Base-by-base conservation (phyloP, 2,888 invertebrate species). In the Lissocephala sabroskyi region DNA sequence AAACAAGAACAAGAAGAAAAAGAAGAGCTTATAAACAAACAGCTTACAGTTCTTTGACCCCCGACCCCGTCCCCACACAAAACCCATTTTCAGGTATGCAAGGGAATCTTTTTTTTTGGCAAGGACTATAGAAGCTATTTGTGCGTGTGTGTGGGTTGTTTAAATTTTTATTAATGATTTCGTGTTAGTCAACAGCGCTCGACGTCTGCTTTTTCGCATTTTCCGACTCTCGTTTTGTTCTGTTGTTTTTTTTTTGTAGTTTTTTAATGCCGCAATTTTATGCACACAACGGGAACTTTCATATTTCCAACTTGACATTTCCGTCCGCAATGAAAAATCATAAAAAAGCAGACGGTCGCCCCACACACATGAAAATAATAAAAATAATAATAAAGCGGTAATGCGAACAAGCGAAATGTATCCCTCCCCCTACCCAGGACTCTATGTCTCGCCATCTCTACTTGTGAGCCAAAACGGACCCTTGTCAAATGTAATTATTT, bases 131-230 rank as follows among this genome's bases (percentile, higher is more conserved):
- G n/a, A n/a, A n/a, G n/a, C 2, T 47, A 36, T 17, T 11, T 17
- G 41, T 17, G 17, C 3, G 5, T 40, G 26, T 18, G 13, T 28
- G 36, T 18, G 4, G 62, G 62, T 62, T 63, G 62, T 55, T 63
- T 65, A 63, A 58, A 65, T 63, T 63, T 63, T 65, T 63, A 63
- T 63, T 65, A 63, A 63, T 63, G 63, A 62, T 58, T 52, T 35
- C 54, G 37, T 52, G 40, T 54, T 50, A 54, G 61, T 52, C 56
- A 53, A 52, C 49, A 16, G 35, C 18, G 6, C 17, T 36, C 36
- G 5, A 18, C 36, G 10, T 37, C n/a, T 19, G 5, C 16, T 29
- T 17, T 17, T 3, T 30, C 26, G 23, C 16, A 16, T n/a, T 29
- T 17, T 29, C 18, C 10, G 29, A 14, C 16, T 29, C 29, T 16